Evolutionary conservation across 64 coral and sea anemone genomes (phyloP).

Genomic region (Montipora efflorescens): DNA sequence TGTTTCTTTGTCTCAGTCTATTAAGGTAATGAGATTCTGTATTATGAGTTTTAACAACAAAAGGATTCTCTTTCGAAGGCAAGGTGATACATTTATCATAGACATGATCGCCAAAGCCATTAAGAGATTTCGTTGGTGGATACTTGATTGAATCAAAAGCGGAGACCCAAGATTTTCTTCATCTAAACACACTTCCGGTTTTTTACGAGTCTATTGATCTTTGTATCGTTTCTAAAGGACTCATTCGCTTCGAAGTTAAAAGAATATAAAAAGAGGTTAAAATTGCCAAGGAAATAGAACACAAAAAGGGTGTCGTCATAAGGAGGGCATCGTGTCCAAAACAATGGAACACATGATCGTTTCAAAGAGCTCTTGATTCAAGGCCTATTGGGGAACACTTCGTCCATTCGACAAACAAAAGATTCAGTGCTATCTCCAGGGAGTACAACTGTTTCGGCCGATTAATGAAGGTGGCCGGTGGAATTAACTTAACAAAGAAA

Average conservation of each 20-base stretch:
- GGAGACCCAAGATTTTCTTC: no score
- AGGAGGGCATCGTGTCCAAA: no score
- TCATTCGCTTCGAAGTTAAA: not conserved
- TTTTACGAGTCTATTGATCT: not conserved
- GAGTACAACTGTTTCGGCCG: slow-evolving; percentile 43
- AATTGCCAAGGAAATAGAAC: not conserved
- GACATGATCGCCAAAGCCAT: not conserved
- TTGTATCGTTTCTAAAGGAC: not conserved
- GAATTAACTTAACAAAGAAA: slow-evolving; percentile 27
- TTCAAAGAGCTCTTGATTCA: slow-evolving; percentile 23
- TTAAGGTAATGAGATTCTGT: not conserved
- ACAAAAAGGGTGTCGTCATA: slow-evolving; percentile 11
- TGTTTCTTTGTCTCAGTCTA: not conserved
- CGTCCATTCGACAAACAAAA: slow-evolving; percentile 30
- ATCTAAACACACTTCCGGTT: not conserved
- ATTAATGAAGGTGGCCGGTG: slow-evolving; percentile 6
- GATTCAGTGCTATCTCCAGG: slow-evolving; percentile 21
- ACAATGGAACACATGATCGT: slow-evolving; percentile 60
- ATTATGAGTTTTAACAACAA: not conserved
- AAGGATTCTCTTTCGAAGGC: not conserved
- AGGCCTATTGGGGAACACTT: not conserved
- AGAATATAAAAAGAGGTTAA: slow-evolving; percentile 6
- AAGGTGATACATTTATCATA: no score
- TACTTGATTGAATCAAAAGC: no score
- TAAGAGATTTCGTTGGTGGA: not conserved